A percentile compares a stretch with the other conserved stretches of the same genome.
Evolutionary conservation across 35 echinoderm and acorn worm genomes (phyloP).

Genomic region (Holothuria glaberrima): DNA sequence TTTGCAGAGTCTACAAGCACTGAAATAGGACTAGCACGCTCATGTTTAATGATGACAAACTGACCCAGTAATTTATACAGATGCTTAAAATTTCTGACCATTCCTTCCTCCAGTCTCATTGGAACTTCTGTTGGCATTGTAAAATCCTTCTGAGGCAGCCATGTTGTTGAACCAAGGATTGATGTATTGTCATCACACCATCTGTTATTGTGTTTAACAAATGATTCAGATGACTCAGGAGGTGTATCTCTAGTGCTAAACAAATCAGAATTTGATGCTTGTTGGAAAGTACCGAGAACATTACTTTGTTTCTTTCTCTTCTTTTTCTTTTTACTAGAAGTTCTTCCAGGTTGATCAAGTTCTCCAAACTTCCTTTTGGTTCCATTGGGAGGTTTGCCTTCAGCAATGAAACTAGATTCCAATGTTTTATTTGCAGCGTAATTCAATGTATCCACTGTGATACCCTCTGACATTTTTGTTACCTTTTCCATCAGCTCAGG

Average conservation of each 20-base stretch:
- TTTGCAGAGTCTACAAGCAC: neutral
- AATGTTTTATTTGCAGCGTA: neutral
- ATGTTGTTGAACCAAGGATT: no score
- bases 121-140: no score
- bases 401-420: no score
- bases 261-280: neutral
- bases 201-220: no score
- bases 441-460: neutral
- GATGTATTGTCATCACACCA: no score
- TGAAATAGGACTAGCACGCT: neutral
- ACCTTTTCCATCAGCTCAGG: slow-evolving; percentile 15
- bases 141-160: no score
- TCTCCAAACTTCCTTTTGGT: no score
- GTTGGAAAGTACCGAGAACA: neutral
- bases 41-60: slow-evolving; percentile 7
- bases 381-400: no score
- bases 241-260: no score
- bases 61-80: neutral
- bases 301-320: neutral
- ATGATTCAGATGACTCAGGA: no score
- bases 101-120: neutral
- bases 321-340: no score
- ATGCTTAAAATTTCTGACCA: neutral
- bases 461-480: slow-evolving; percentile 19
- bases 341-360: no score